Evolutionary conservation across 1,140 invertebrate species (phyloP).

Genomic region (Diorhabda elongata): DNA sequence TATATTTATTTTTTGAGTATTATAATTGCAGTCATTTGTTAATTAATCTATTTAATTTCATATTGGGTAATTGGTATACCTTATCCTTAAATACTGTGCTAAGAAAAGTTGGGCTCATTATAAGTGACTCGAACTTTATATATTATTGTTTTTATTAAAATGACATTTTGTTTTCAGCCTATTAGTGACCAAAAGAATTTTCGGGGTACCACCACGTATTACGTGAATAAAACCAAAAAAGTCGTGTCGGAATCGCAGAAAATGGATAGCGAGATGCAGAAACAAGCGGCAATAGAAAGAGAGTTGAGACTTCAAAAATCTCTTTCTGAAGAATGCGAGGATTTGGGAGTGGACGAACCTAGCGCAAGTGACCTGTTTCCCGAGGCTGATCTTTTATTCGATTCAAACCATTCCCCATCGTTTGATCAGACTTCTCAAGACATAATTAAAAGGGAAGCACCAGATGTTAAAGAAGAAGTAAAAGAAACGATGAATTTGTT

Average conservation of each 20-base stretch:
- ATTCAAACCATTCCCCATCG: conserved; percentile 48
- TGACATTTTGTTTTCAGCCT: conserved; percentile 6
- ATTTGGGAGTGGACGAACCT: conserved; percentile 70
- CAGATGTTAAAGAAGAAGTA: conserved; percentile 31
- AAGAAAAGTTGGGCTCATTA: no score
- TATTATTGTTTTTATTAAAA: conserved; percentile 1
- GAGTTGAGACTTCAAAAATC: conserved; percentile 63
- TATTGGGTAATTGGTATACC: no score
- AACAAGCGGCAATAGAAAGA: conserved; percentile 54
- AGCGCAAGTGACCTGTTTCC: conserved; percentile 73
- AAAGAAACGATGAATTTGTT: conserved; percentile 40
- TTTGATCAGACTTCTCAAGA: conserved; percentile 45
- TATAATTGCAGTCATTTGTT: no score
- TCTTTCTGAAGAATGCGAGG: conserved; percentile 71
- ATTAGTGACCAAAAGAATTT: conserved; percentile 20
- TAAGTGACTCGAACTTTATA: no score
- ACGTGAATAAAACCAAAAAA: conserved; percentile 30
- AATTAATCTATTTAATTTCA: no score
- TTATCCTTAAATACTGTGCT: no score
- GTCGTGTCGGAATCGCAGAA: conserved; percentile 24
- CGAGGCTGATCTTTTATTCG: conserved; percentile 67
- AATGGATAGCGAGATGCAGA: conserved; percentile 43
- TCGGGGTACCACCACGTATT: conserved; percentile 27
- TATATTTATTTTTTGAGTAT: no score
- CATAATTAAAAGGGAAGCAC: conserved; percentile 31